Conservation (phyloP, 2,797 vertebrate species). For the Scolopax bukidnonensis region DNA sequence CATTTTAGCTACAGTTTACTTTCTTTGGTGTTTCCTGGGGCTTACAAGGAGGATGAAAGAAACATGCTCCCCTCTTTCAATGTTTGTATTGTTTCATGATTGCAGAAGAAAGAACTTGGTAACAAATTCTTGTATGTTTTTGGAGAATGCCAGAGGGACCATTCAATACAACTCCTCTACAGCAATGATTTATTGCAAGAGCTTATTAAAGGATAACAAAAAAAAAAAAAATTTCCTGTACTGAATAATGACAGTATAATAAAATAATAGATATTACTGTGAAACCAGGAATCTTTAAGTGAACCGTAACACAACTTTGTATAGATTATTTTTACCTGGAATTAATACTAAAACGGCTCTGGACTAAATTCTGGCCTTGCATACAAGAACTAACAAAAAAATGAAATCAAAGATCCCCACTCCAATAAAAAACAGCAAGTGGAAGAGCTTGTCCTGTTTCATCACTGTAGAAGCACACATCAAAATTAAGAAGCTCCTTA, state of each 20-base stretch:
- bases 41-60: not conserved
- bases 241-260: not conserved
- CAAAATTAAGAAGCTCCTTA: not conserved
- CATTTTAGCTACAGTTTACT: not conserved
- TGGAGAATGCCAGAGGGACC: not conserved
- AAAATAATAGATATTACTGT: not conserved
- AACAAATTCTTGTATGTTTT: not conserved
- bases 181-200: not conserved
- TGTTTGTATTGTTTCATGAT: not conserved
- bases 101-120: not conserved
- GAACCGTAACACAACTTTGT: not conserved
- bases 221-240: not conserved
- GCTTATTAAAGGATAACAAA: not conserved
- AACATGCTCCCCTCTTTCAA: not conserved
- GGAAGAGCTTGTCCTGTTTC: not conserved
- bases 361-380: not conserved
- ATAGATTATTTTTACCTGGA: not conserved
- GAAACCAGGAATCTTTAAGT: not conserved
- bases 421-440: not conserved
- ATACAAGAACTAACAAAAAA: not conserved
- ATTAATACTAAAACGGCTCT: not conserved
- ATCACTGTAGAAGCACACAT: not conserved
- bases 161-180: not conserved
- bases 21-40: not conserved
- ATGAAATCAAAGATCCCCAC: not conserved